A percentile compares a stretch with the other conserved stretches of the same genome.
Conservation (phyloP, 2,113 vertebrate genomes). For the Callipepla californica region DNA sequence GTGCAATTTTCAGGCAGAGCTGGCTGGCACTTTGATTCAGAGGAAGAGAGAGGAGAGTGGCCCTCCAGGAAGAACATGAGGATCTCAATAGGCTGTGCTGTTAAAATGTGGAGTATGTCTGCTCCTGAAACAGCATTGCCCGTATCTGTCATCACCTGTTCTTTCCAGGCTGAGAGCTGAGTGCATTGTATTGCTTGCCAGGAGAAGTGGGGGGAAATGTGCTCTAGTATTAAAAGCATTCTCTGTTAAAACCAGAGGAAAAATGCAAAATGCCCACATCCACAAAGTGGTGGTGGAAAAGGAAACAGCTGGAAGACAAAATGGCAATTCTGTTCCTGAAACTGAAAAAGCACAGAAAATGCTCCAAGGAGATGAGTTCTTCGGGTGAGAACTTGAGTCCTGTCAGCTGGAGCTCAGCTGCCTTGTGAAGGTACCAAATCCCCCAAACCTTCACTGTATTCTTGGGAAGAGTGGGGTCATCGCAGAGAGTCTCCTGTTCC, state of each 20-base stretch:
- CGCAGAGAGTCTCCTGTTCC: neutral
- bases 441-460: neutral
- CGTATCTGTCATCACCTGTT: constrained; percentile 24
- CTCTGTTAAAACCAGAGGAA: constrained; percentile 45
- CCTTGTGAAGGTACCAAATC: neutral
- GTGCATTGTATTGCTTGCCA: constrained; percentile 14
- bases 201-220: neutral
- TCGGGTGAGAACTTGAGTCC: neutral
- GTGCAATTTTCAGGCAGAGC: constrained; percentile 64
- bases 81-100: constrained; percentile 58
- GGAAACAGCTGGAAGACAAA: constrained; percentile 2
- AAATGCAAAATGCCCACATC: constrained; percentile 31
- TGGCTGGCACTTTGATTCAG: constrained; percentile 58
- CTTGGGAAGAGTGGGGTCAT: neutral
- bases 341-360: neutral
- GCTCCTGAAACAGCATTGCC: constrained; percentile 17
- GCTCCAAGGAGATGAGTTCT: neutral
- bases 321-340: neutral
- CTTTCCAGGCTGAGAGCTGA: constrained; percentile 41
- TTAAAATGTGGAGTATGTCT: constrained; percentile 67
- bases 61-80: constrained; percentile 64
- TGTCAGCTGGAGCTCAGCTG: neutral
- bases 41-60: constrained; percentile 61
- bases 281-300: neutral
- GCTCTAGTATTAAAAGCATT: constrained; percentile 55